phyloP scores from a whole-genome alignment of 2,113 vertebrate species.

The Petrocephalus microphthalmus region DNA sequence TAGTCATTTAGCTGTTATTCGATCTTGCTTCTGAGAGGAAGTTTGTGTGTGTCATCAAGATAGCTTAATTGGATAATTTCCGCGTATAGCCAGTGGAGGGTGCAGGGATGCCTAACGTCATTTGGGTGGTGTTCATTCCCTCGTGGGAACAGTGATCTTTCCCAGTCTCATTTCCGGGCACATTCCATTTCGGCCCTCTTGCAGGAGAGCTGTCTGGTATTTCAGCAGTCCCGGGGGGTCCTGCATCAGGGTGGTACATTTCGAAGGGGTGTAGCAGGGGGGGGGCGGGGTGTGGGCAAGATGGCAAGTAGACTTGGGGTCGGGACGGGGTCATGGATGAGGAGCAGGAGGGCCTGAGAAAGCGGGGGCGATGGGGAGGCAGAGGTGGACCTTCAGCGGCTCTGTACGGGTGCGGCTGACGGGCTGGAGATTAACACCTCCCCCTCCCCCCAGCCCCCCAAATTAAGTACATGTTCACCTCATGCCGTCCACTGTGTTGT shows the following conservation, averaged over 20 bases:
- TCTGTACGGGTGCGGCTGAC: background rate
- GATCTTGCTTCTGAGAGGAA: background rate
- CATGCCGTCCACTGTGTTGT: background rate
- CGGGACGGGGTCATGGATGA: background rate
- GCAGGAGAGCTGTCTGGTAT: background rate
- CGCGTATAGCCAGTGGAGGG: background rate
- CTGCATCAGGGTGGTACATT: background rate
- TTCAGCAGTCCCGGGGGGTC: background rate
- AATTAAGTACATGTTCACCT: background rate
- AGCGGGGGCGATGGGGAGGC: background rate
- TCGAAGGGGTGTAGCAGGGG: background rate
- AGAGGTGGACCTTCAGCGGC: too few relatives aligned
- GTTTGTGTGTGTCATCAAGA: background rate
- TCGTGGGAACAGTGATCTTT: background rate
- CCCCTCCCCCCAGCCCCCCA: too few relatives aligned
- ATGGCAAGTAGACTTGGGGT: too few relatives aligned
- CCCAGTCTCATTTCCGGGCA: background rate
- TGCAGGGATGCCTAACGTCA: background rate
- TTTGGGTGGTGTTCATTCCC: conserved; percentile 20
- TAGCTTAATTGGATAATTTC: background rate
- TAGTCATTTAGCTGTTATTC: background rate
- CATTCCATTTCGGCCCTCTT: background rate
- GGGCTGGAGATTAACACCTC: background rate
- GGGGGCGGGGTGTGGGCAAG: background rate
- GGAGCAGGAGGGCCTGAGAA: background rate